phyloP scores from a whole-genome alignment of 2,797 vertebrate species.

The Rhynchotus rufescens region DNA sequence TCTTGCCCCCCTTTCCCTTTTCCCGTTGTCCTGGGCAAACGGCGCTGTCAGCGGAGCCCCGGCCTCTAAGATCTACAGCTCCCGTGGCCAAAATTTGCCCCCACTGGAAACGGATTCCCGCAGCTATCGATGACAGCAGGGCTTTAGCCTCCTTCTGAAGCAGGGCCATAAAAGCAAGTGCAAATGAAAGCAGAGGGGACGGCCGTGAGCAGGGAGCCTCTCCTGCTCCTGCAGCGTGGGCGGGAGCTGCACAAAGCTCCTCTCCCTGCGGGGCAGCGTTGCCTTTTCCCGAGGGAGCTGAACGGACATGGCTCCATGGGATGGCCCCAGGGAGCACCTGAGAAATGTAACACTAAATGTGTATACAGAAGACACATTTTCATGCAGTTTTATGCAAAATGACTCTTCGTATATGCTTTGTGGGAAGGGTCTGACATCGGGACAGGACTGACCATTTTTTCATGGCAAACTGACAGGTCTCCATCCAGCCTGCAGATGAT shows the following conservation, averaged over 20 bases:
- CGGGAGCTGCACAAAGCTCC: too few species aligned
- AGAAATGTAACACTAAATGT: background rate
- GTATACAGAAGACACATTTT: background rate
- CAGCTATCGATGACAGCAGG: background rate
- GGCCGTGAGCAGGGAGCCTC: background rate
- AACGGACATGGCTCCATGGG: background rate
- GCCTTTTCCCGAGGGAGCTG: background rate
- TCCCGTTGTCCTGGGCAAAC: background rate
- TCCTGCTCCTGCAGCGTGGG: background rate
- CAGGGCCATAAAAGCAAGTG: background rate
- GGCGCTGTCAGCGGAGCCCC: background rate
- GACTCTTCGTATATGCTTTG: background rate
- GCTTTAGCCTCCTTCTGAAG: background rate
- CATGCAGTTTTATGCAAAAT: background rate
- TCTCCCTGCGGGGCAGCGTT: background rate
- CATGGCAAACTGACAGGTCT: rapidly evolving
- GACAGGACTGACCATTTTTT: background rate
- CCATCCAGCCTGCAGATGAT: rapidly evolving
- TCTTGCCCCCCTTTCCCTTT: background rate
- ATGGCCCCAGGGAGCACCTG: background rate
- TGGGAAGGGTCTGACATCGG: background rate
- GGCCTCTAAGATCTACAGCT: background rate
- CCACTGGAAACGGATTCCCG: background rate
- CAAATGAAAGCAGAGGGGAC: background rate
- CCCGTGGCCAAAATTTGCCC: background rate